Evolutionary conservation across 2,888 invertebrate species (phyloP), one percentile per base, ranked within the genome.

Genomic region (Drosophila meridiana): DNA sequence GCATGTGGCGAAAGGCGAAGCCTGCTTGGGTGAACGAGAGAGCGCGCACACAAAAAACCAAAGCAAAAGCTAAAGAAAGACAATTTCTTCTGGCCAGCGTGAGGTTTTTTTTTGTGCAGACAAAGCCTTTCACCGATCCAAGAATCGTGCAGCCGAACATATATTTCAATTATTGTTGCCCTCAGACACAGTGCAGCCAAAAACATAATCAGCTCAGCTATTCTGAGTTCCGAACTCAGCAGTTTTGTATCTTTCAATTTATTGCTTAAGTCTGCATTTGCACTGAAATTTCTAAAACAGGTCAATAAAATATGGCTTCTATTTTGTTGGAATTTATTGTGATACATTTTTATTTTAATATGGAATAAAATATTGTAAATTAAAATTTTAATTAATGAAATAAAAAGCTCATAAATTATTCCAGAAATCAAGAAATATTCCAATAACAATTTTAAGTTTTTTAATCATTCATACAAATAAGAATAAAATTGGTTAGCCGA

Each of bases 1-100:
- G 14, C 28, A 47, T 47, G 38, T 30, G 72, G 78, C 78, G 78
- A 78, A 78, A 78, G 78, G 78, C 79, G 56, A 77, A 77, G 75
- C 75, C 66, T 32, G 63, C 60, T 78, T 53, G 42, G 30, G 6
- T 6, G 14, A 47, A 20, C 48, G 52, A 53, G 48, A 14, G 34
- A 58, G 36, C 13, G 3, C 9, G 34, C 20, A 2, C 40, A 38
- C 53, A 56, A 42, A 40, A 26, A 28, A 20, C 20, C 20, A 20
- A 20, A 20, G 20, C 20, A 20, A 20, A 20, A 20, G 20, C 20
- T 20, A 20, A 36, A n/a, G 9, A 55, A 55, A 55, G 40, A 55
- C 55, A 28, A 55, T 55, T 55, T 55, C 38, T 28, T 36, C 14
- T 30, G 55, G 55, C 11, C 55, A 55, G 55, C 55, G 30, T 30